These are phyloP conservation scores for Parauchenoglanis ngamensis DNA, from an alignment of 2,797 vertebrate species.

Conservation along the genomic window DNA sequence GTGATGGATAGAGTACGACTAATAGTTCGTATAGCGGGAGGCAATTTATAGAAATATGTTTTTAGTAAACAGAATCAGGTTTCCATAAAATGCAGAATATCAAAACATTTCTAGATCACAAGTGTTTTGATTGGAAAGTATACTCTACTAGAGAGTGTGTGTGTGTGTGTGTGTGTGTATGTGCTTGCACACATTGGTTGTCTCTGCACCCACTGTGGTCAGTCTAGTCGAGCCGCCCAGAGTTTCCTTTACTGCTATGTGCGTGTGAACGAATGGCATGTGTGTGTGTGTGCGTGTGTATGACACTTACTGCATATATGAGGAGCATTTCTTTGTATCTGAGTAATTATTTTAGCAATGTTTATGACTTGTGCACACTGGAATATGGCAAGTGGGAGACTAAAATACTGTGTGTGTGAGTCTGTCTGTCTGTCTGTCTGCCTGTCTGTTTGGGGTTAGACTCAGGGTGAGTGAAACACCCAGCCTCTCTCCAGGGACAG, in stretches of 20 bases:
- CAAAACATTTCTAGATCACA: slow-evolving; percentile 34
- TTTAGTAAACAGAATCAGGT: slow-evolving; percentile 18
- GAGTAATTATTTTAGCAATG: slow-evolving; percentile 28
- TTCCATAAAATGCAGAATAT: slow-evolving; percentile 25
- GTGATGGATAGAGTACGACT: not conserved
- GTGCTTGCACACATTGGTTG: slow-evolving; percentile 42
- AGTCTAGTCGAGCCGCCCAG: slow-evolving; percentile 49
- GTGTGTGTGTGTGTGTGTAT: not conserved
- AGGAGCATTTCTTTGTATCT: slow-evolving; percentile 29
- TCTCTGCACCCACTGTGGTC: slow-evolving; percentile 51
- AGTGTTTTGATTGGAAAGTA: slow-evolving; percentile 38
- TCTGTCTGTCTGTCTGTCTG: slow-evolving; percentile 28
- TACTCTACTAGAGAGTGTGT: slow-evolving; percentile 13
- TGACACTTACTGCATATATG: slow-evolving; percentile 1
- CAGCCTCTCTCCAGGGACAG: slow-evolving; percentile 63
- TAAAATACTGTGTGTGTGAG: slow-evolving; percentile 49
- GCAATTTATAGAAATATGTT: slow-evolving; percentile 15
- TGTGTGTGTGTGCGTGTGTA: slow-evolving; percentile 17
- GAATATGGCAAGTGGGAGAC: slow-evolving; percentile 16
- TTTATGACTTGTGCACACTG: slow-evolving; percentile 15
- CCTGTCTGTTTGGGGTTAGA: slow-evolving; percentile 66
- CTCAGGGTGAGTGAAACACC: slow-evolving; percentile 70
- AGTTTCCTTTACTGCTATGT: slow-evolving; percentile 54
- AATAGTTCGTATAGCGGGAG: not conserved
- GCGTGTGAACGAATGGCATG: slow-evolving; percentile 28